Percentiles rank a stretch among this genome's conserved stretches.
Conservation (phyloP, 2,797 vertebrate genomes). For the Diglossa cyanea region DNA sequence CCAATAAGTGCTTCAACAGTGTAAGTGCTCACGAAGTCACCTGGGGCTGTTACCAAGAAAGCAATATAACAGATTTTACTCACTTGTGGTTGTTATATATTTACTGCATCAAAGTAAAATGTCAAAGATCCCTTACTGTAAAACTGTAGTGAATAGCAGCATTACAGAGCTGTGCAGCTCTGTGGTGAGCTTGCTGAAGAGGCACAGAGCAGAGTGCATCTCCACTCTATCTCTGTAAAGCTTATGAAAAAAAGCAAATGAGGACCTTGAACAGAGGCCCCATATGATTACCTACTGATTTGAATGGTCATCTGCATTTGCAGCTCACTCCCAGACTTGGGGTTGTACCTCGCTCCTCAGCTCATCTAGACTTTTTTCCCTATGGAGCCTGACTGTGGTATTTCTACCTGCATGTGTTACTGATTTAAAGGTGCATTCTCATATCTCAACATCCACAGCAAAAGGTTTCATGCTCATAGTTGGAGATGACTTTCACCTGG, state of each 20-base stretch:
- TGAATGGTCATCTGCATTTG: not conserved
- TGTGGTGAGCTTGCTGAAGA: not conserved
- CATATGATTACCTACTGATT: not conserved
- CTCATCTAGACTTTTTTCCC: not conserved
- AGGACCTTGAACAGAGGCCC: not conserved
- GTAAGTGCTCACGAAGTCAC: not conserved
- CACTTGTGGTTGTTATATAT: not conserved
- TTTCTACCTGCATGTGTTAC: not conserved
- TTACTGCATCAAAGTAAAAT: not conserved
- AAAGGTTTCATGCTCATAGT: not conserved
- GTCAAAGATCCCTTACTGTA: not conserved
- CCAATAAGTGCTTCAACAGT: not conserved
- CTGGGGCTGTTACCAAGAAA: not conserved
- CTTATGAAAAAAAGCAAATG: not conserved
- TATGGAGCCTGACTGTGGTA: accelerated
- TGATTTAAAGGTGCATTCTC: not conserved
- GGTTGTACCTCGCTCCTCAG: not conserved
- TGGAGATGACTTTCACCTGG: not conserved
- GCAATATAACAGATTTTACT: not conserved
- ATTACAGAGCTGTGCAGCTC: not conserved
- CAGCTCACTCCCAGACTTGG: accelerated
- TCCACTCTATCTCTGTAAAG: not conserved
- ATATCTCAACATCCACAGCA: not conserved
- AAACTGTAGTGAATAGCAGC: not conserved
- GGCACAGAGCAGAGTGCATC: not conserved